These are phyloP conservation scores for Craseonycteris thonglongyai DNA, from an alignment of 2,113 vertebrate species.

Conservation along the genomic window DNA sequence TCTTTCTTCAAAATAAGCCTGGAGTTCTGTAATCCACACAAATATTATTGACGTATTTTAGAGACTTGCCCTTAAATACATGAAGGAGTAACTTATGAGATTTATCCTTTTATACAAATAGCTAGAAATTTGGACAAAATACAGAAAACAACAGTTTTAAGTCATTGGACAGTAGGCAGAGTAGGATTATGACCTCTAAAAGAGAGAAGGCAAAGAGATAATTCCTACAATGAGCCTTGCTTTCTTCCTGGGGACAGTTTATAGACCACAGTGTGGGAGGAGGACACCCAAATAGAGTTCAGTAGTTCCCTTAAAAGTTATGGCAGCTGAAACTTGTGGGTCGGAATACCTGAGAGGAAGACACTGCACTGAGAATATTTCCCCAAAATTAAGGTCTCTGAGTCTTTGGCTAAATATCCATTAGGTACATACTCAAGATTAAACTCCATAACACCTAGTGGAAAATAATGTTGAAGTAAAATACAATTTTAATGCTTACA, in stretches of 20 bases:
- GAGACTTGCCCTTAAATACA: not conserved
- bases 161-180: not conserved
- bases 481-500: not conserved
- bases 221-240: rapidly evolving
- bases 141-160: not conserved
- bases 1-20: not conserved
- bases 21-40: not conserved
- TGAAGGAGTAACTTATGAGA: not conserved
- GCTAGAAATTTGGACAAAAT: not conserved
- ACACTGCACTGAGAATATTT: not conserved
- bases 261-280: not conserved
- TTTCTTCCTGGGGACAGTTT: not conserved
- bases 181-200: not conserved
- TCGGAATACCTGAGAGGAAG: not conserved
- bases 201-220: not conserved
- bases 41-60: not conserved
- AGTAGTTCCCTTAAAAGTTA: no score
- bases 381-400: not conserved
- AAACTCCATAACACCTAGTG: not conserved
- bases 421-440: not conserved
- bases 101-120: not conserved
- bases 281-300: not conserved
- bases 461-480: not conserved
- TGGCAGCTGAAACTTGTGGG: not conserved
- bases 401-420: not conserved